Conservation (phyloP, 2,888 invertebrate genomes). For the Rhyacophila evoluta region DNA sequence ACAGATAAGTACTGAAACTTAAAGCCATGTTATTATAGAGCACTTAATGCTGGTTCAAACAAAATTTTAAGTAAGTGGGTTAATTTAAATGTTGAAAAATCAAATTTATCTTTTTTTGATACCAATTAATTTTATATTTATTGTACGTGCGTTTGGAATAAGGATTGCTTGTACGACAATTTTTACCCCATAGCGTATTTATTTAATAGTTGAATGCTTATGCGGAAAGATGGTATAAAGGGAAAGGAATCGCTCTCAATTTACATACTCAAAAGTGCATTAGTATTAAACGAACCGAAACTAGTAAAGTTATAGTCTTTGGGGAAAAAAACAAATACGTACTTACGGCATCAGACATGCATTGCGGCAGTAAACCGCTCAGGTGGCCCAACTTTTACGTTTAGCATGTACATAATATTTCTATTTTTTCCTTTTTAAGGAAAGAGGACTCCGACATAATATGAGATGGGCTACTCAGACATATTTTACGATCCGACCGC, state of each 20-base stretch:
- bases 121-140: no score
- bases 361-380: not conserved
- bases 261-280: not conserved
- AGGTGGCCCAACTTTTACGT: not conserved
- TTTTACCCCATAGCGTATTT: no score
- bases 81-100: no score
- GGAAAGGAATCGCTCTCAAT: not conserved
- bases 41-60: no score
- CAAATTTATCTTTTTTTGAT: no score
- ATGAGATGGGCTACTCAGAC: conserved; percentile 6
- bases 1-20: no score
- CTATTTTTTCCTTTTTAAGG: not conserved
- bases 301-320: not conserved
- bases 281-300: not conserved
- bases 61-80: no score
- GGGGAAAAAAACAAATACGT: not conserved
- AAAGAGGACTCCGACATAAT: not conserved
- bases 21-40: no score
- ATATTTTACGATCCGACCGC: conserved; percentile 5
- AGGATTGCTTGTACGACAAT: no score
- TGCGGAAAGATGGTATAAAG: no score
- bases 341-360: not conserved
- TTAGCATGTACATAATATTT: not conserved
- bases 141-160: no score
- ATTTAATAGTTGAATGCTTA: no score